phyloP scores from a whole-genome alignment of 2,113 vertebrate species.

The Melanerpes formicivorus region DNA sequence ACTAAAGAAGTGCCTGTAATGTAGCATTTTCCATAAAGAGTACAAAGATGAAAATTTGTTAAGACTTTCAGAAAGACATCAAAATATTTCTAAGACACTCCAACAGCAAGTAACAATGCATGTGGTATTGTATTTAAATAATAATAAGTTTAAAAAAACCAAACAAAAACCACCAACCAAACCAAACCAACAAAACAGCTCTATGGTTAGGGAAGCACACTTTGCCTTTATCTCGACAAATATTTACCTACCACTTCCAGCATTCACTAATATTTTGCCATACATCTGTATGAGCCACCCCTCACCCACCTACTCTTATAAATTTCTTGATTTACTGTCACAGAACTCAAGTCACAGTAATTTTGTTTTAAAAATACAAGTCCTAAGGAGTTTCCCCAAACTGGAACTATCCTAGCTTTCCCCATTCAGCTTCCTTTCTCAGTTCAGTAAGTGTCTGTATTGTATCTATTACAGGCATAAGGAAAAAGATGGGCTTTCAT shows the following conservation, averaged over 20 bases:
- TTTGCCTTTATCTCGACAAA: background rate
- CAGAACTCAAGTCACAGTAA: background rate
- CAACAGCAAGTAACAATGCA: background rate
- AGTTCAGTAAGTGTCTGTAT: slow-evolving; percentile 23
- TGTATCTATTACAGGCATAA: slow-evolving; percentile 1
- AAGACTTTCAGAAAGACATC: background rate
- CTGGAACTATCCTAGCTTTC: background rate
- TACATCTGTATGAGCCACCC: background rate
- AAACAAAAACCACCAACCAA: too few relatives aligned
- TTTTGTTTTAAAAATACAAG: background rate
- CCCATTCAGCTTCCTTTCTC: background rate
- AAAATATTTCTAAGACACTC: background rate
- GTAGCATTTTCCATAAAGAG: background rate
- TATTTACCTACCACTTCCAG: background rate
- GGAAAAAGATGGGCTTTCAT: slow-evolving; percentile 56
- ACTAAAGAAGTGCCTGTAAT: background rate
- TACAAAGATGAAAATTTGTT: background rate
- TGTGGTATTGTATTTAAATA: fast-evolving
- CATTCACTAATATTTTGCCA: background rate
- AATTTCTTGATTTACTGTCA: background rate
- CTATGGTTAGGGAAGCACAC: background rate
- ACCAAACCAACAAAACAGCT: background rate
- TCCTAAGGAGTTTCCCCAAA: background rate
- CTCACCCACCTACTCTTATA: background rate
- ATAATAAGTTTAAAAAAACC: background rate